phyloP scores from a whole-genome alignment of 2,888 invertebrate genomes.

The Drosophila peninsularis region DNA sequence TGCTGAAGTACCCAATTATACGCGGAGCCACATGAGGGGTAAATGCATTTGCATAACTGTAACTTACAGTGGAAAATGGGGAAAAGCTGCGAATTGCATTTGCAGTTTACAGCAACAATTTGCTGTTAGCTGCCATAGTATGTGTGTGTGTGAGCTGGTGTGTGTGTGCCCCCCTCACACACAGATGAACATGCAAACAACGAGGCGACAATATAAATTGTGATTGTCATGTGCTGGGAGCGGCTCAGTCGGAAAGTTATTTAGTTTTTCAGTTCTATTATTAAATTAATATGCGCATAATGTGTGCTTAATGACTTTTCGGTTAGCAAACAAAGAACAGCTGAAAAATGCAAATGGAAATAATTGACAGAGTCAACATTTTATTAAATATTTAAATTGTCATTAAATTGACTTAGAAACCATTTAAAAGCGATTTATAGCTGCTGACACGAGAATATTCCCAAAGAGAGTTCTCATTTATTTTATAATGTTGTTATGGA shows the following conservation, averaged over 20 bases:
- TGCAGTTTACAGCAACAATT: conserved; percentile 55
- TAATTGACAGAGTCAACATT: conserved; percentile 19
- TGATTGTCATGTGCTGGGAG: conserved; percentile 1
- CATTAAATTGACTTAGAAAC: conserved; percentile 13
- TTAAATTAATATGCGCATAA: conserved; percentile 25
- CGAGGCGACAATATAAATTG: conserved; percentile 1
- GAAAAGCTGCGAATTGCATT: conserved; percentile 50
- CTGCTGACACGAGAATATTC: not conserved
- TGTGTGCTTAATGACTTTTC: conserved; percentile 5
- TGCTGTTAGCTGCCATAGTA: conserved; percentile 31
- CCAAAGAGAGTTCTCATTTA: not conserved
- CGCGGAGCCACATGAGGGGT: conserved; percentile 16
- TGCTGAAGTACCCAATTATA: not conserved
- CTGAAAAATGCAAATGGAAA: conserved; percentile 24
- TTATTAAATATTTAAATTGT: conserved; percentile 23
- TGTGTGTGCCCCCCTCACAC: not conserved
- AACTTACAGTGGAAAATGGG: conserved; percentile 33
- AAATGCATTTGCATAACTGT: conserved; percentile 65
- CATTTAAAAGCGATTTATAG: not conserved
- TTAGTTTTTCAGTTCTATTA: conserved; percentile 12
- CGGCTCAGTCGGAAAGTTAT: conserved; percentile 3
- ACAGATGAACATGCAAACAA: not conserved
- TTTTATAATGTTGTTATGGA: not conserved
- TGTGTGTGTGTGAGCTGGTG: not conserved
- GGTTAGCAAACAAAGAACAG: not conserved